Conservation (phyloP, 2,113 vertebrate species). For the Stercorarius parasiticus region DNA sequence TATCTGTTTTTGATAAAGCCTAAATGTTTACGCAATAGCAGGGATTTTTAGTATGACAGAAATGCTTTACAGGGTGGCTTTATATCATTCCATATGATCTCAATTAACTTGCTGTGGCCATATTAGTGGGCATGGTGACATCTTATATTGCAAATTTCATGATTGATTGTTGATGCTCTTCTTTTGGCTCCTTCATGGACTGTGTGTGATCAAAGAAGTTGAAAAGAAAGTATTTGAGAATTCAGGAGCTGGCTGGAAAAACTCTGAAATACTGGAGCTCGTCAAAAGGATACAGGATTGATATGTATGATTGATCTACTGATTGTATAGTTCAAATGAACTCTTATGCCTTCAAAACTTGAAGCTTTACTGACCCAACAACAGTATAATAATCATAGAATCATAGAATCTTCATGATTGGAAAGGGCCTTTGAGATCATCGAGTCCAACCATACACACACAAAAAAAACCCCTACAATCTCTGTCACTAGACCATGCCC, state of each 20-base stretch:
- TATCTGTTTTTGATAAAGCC: background rate
- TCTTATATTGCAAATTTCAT: background rate
- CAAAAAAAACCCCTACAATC: too few relatives aligned
- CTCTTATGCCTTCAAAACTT: background rate
- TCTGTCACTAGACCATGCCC: too few relatives aligned
- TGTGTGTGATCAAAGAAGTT: background rate
- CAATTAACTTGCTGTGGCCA: background rate
- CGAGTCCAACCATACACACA: too few relatives aligned
- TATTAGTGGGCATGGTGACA: background rate
- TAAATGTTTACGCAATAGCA: background rate
- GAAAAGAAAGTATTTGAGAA: background rate
- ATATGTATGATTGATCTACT: background rate
- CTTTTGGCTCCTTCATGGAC: background rate
- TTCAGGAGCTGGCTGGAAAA: background rate
- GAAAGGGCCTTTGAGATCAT: too few relatives aligned
- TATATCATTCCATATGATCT: background rate
- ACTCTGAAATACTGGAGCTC: background rate
- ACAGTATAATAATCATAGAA: background rate
- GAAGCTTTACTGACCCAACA: background rate
- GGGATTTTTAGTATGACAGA: background rate
- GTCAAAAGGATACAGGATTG: background rate
- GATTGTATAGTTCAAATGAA: background rate
- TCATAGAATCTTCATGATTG: too few relatives aligned
- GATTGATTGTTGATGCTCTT: background rate
- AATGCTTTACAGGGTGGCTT: background rate